Evolutionary conservation across 2,888 invertebrate species (phyloP), one percentile per base, ranked within the genome.

Genomic region (Acleris literana): DNA sequence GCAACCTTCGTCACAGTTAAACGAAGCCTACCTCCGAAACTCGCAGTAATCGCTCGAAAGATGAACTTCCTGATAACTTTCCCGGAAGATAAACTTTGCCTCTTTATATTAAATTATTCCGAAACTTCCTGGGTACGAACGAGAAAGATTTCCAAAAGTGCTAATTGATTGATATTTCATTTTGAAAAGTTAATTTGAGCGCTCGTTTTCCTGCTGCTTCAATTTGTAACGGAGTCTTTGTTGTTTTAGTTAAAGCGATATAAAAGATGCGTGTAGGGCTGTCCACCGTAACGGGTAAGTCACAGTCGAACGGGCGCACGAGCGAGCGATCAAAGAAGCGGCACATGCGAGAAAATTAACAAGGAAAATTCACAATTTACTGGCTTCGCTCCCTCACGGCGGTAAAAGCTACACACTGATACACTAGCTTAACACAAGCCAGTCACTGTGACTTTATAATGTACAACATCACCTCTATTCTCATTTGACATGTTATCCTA

Each of bases 31-130:
- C 66, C 66, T 66, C 57, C 52, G 52, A 65, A 74, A 72, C 64
- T 71, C 71, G 68, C 73, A 78, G 78, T 82, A 83, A 86, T 82
- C 81, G 80, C 76, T 76, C 77, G 76, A 80, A 78, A 85, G 84
- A 85, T 85, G 86, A 86, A 86, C 80, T 83, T 81, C 76, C 74
- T 77, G 76, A 76, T 77, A 83, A 83, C 80, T 86, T 88, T 85
- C 75, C 74, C 74, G 75, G 76, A 79, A 81, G 79, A 85, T 82
- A 84, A 87, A 86, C 83, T 87, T 82, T 73, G 78, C 80, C 78
- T 84, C 82, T 84, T 84, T 81, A 80, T 83, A 87, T 88, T 87
- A 85, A 87, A 87, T 87, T 88, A 88, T 88, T 87, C 84, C 49
- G 68, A 80, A 87, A 85, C 79, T 87, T 85, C 69, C 69, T 71